Base-by-base conservation (phyloP, 2,113 vertebrate genomes). In the Tapirus terrestris region DNA sequence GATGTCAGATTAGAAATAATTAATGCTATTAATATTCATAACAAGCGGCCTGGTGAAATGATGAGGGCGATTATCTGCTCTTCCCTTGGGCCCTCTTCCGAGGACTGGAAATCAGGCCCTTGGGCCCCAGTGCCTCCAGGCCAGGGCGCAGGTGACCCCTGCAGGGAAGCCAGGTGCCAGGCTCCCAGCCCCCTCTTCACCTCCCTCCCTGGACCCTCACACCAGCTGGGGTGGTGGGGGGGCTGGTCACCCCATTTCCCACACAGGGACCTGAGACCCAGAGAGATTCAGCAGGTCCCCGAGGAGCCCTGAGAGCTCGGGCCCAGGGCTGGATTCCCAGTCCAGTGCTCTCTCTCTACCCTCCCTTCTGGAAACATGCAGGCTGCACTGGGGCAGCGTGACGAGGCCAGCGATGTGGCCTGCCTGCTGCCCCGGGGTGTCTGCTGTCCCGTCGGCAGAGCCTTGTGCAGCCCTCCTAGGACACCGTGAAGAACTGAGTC, bases 1-100 rank as follows among this genome's bases (percentile, higher is more conserved):
- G 79, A 90, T 36, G n/a, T 77, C 0, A 0, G 48, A 18, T 68
- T 81, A 82, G 92, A 73, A 81, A 90, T 73, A 83, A 91, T 93
- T 43, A 84, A 94, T 25, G 60, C 48, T 85, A 51, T 73, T 91
- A 60, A 86, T 79, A 65, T 91, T 92, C 85, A 68, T 60, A 61
- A 72, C 29, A 7, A 60, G 88, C 2, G 1, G 36, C 73, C 87
- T 90, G 33, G 82, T 31, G 73, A 53, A 36, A 63, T 58, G 89
- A 56, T 53, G 33, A 87, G 36, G 58, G 61, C 0, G 87, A 72
- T 33, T 11, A 7, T 8, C 67, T 75, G 79, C 51, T 56, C 39
- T 48, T 48, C 73, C 91, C 61, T 10, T 14, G 65, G 77, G 63
- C n/a, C 75, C 39, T 76, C 86, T 58, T 61, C 67, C 5, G 29